Conservation (phyloP, 2,888 invertebrate species). For the Lithophane socia region DNA sequence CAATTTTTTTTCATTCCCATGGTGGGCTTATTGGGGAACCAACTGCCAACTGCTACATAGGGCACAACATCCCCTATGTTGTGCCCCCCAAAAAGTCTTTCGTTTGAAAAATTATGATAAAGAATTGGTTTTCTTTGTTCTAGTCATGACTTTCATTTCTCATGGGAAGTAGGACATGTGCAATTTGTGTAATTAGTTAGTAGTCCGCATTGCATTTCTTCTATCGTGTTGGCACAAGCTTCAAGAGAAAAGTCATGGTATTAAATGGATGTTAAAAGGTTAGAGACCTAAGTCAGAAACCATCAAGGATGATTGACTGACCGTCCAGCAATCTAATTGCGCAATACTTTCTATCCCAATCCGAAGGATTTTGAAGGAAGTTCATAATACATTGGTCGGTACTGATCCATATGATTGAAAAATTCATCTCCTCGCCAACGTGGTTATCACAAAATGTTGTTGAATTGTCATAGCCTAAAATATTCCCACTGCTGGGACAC, state of each 20-base stretch:
- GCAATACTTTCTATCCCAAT: not conserved
- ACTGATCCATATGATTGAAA: not conserved
- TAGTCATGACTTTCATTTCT: not conserved
- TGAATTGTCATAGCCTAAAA: not conserved
- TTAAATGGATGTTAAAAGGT: not conserved
- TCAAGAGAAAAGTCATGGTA: not conserved
- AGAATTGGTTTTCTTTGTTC: too few species aligned
- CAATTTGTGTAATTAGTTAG: not conserved
- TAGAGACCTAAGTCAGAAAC: not conserved
- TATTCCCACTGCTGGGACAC: too few species aligned
- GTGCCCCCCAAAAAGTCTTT: too few species aligned
- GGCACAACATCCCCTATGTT: too few species aligned
- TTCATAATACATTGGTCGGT: not conserved
- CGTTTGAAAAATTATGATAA: too few species aligned
- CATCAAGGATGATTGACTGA: not conserved
- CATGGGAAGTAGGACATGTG: not conserved
- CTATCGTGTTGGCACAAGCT: not conserved
- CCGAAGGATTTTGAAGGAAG: not conserved
- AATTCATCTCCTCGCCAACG: not conserved
- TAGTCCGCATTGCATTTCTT: not conserved
- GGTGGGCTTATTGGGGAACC: not conserved
- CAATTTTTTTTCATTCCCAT: not conserved
- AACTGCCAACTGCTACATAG: not conserved
- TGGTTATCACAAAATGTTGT: not conserved
- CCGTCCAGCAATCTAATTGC: not conserved